Percentiles rank a stretch among this genome's conserved stretches.
Evolutionary conservation across 2,888 invertebrate species (phyloP).

Genomic region (Drosophila pseudotakahashii): DNA sequence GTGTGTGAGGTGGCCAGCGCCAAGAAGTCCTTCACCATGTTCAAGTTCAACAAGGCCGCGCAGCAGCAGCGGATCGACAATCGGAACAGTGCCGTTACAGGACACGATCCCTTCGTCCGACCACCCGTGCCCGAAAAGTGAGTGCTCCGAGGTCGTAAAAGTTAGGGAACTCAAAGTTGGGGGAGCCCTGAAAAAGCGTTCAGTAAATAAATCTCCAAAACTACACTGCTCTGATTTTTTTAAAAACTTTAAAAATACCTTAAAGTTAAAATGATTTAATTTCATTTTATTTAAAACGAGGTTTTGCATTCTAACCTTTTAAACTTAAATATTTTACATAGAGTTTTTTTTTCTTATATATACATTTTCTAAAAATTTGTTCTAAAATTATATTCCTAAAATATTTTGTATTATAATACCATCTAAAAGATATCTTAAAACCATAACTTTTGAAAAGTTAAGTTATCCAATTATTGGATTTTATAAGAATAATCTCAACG

Average conservation of each 20-base stretch:
- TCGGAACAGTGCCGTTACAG: slow-evolving; percentile 90
- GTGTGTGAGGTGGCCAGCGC: slow-evolving; percentile 84
- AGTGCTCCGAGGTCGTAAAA: slow-evolving; percentile 59
- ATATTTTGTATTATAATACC: too few species aligned
- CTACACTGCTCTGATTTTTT: too few species aligned
- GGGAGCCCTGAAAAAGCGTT: slow-evolving; percentile 8
- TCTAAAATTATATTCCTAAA: background rate
- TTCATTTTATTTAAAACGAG: too few species aligned
- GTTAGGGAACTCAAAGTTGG: background rate
- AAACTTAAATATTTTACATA: background rate
- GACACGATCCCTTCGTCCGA: slow-evolving; percentile 92
- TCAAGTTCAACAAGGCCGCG: slow-evolving; percentile 86
- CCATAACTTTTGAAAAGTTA: background rate
- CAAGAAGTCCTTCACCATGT: slow-evolving; percentile 87
- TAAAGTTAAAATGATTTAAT: too few species aligned
- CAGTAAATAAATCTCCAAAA: too few species aligned
- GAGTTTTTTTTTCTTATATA: background rate
- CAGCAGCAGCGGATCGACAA: slow-evolving; percentile 80
- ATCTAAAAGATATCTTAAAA: too few species aligned
- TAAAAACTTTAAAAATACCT: background rate
- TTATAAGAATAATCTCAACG: background rate
- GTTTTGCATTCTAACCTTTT: background rate
- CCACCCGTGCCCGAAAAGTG: slow-evolving; percentile 85
- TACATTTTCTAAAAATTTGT: background rate
- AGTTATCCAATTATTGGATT: background rate